These are phyloP conservation scores for Drosophila diplacantha DNA, from an alignment of 2,888 invertebrate genomes.

Conservation along the genomic window DNA sequence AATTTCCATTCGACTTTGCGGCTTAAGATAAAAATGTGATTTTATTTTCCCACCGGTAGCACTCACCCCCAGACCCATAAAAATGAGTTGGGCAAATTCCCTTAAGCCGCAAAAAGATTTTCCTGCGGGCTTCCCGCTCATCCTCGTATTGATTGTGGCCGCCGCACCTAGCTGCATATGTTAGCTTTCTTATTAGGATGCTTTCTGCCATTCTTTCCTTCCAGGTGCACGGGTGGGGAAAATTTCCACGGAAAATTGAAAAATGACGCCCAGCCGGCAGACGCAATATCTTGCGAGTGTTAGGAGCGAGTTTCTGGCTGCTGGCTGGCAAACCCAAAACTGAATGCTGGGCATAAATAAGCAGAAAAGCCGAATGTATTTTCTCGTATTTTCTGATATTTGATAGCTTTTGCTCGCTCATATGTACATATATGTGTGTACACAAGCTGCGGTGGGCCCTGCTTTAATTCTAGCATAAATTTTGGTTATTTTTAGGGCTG, in stretches of 20 bases:
- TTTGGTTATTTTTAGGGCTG: not conserved
- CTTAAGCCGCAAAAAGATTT: slow-evolving; percentile 26
- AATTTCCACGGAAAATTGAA: slow-evolving; percentile 46
- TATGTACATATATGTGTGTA: not conserved
- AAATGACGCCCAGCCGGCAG: slow-evolving; percentile 38
- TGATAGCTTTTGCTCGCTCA: slow-evolving; percentile 20
- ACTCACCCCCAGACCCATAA: slow-evolving; percentile 9
- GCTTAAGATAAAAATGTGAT: slow-evolving; percentile 28
- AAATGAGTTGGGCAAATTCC: slow-evolving; percentile 19
- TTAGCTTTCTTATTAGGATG: slow-evolving; percentile 32
- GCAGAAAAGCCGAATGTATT: slow-evolving; percentile 24
- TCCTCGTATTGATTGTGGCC: slow-evolving; percentile 13
- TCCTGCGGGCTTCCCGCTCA: slow-evolving; percentile 1
- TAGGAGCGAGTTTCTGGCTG: slow-evolving; percentile 11
- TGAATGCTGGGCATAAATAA: slow-evolving; percentile 19
- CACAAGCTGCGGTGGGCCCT: slow-evolving; percentile 3
- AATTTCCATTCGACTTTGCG: slow-evolving; percentile 25
- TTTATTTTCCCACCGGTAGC: slow-evolving; percentile 18
- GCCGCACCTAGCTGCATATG: slow-evolving; percentile 24
- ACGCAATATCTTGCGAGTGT: slow-evolving; percentile 33
- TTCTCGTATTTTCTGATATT: slow-evolving; percentile 18
- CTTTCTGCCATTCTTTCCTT: not conserved
- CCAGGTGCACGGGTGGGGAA: slow-evolving; percentile 32
- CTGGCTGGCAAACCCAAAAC: slow-evolving; percentile 3
- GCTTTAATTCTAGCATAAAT: slow-evolving; percentile 5